Base-by-base conservation (phyloP, 1,140 invertebrate genomes). In the Drosophila orena region DNA sequence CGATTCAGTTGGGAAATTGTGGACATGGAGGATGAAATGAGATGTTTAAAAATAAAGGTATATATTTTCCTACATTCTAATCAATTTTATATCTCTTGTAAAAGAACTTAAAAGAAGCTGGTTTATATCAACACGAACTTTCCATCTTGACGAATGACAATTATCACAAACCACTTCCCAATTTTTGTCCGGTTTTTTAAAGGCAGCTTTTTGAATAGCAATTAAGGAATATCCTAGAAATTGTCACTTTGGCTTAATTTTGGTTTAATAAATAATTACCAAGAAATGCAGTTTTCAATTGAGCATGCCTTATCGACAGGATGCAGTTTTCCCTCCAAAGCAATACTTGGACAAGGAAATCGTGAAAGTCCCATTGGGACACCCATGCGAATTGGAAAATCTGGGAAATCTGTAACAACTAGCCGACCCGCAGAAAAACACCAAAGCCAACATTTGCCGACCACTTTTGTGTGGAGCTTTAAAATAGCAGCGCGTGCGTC, bases 321-420 rank as follows among this genome's bases (percentile, higher is more conserved):
- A 70, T 40, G 62, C 17, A n/a, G 52, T 56, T 43, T 70, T 30
- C 50, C 17, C 52, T 40, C 47, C 22, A 34, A 46, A 38, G 20
- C 47, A 50, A 75, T 53, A 42, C 47, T n/a, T 30, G 27, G 8
- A 76, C 59, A 59, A 61, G 81, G 69, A 88, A 86, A 81, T 88
- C 81, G 81, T 81, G 81, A 86, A 88, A 88, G 83, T 88, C 59
- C 57, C 37, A 52, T 38, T 42, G 3, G 57, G 50, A 62, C 58
- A 55, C 78, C 79, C 57, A 85, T 35, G 44, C 27, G 53, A 62
- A 44, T 44, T 11, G 42, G 42, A 44, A 20, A 20, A 43, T 62
- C 30, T 37, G 43, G 20, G 55, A 65, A 70, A 81, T 78, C 74
- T 83, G 76, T 88, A 73, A 56, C 84, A 78, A 79, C 70, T 81